phyloP scores from a whole-genome alignment of 2,797 vertebrate genomes.

The Urophycis tenuis region DNA sequence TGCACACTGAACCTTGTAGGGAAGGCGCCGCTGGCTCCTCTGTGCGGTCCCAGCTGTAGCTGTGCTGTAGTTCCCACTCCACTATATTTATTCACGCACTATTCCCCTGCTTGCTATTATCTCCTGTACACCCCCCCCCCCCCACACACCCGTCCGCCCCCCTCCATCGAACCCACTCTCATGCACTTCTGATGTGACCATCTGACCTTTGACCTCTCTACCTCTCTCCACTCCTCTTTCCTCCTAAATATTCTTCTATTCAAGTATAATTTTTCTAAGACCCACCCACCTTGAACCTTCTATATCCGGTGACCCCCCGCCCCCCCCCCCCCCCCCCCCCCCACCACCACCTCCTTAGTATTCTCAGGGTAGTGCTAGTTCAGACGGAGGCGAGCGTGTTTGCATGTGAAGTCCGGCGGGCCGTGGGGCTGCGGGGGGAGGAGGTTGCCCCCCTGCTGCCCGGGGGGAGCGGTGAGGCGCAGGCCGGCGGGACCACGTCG shows the following conservation, averaged over 20 bases:
- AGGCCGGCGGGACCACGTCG: not conserved
- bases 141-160: no score
- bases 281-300: conserved; percentile 34
- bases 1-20: conserved; percentile 52
- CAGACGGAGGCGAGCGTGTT: conserved; percentile 47
- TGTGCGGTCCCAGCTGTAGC: conserved; percentile 57
- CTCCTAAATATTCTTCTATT: conserved; percentile 22
- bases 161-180: not conserved
- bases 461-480: conserved; percentile 30
- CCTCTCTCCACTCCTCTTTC: conserved; percentile 47
- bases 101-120: conserved; percentile 43
- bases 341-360: conserved; percentile 49
- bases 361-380: conserved; percentile 68
- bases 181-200: not conserved
- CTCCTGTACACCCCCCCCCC: conserved; percentile 18
- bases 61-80: conserved; percentile 38
- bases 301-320: conserved; percentile 5
- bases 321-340: conserved; percentile 4
- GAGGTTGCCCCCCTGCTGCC: conserved; percentile 56
- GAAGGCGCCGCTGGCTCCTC: conserved; percentile 41
- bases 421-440: conserved; percentile 26
- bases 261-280: conserved; percentile 3
- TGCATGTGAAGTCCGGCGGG: conserved; percentile 34
- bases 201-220: conserved; percentile 52
- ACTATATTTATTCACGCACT: conserved; percentile 51